Conservation (phyloP, 2,888 invertebrate species). For the Platycnemis pennipes region DNA sequence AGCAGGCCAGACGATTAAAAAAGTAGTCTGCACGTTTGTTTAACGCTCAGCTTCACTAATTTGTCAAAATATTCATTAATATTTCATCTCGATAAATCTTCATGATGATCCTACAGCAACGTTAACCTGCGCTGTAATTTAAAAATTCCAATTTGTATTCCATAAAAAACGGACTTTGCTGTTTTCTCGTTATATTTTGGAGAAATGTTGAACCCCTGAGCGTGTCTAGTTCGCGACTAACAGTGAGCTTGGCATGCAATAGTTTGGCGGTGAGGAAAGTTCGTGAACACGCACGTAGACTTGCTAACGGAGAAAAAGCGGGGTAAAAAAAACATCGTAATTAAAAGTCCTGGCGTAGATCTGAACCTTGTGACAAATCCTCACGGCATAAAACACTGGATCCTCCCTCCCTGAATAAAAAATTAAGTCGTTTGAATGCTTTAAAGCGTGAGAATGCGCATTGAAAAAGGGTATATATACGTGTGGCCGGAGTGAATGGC, state of each 20-base stretch:
- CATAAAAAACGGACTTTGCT: too few relatives aligned
- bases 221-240: background rate
- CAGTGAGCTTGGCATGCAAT: background rate
- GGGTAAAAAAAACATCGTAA: background rate
- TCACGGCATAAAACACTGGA: background rate
- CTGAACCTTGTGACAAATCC: background rate
- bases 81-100: too few relatives aligned
- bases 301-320: background rate
- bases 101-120: too few relatives aligned
- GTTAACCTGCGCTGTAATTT: too few relatives aligned
- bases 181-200: background rate
- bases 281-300: too few relatives aligned
- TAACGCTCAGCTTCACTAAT: too few relatives aligned
- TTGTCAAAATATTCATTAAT: too few relatives aligned
- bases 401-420: background rate
- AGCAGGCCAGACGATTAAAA: too few relatives aligned
- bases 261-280: too few relatives aligned
- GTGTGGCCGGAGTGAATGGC: background rate
- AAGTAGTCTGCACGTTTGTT: too few relatives aligned
- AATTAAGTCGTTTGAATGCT: conserved; percentile 32
- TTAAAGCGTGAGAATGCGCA: conserved; percentile 38
- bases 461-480: conserved; percentile 7
- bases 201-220: background rate
- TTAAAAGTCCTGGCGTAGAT: background rate
- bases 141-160: too few relatives aligned